Base-by-base conservation (phyloP, 2,797 vertebrate genomes). In the Avahi laniger region DNA sequence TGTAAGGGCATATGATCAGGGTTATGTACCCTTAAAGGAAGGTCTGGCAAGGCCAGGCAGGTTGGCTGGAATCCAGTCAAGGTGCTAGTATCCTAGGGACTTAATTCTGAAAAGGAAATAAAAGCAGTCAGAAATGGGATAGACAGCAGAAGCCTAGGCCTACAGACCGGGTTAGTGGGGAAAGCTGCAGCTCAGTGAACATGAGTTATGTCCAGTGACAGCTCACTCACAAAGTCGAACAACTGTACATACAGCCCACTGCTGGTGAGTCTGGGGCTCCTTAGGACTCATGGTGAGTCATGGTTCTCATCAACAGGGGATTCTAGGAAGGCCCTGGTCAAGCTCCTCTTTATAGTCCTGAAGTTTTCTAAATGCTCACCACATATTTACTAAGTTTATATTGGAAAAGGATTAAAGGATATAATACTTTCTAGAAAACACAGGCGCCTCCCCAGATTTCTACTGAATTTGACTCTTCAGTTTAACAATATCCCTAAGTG, bases 21-120 rank as follows among this genome's bases (percentile, higher is more conserved):
- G 22, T 92, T 83, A 85, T 41, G 15, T 46, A 73, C 84, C 28
- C 13, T 85, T 80, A 65, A 73, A 91, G 81, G n/a, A 84, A 91
- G 4, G 17, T 35, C 43, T 63, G 14, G 59, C 38, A 69, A 95
- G 69, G 15, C 13, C 11, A 78, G 41, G 20, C 26, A 82, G 43
- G n/a, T 72, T 50, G 46, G 48, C 17, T 59, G n/a, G 38, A 28
- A 18, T 41, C 52, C 10, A 78, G n/a, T 52, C 38, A 65, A 80
- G 22, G 50, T 1, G 0, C 7, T 52, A 38, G n/a, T 22, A 59
- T 91, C 46, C 57, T 88, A 87, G 33, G 8, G 24, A 91, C n/a
- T 69, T 81, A 91, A 86, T 91, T 72, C 67, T 69, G 30, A 90
- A 28, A 86, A 86, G 75, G 15, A 86, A 91, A 46, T 50, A 65